Evolutionary conservation across 2,113 vertebrate genomes (phyloP), one percentile per base, ranked within the genome.

Genomic region (Microcebus tavaratra): DNA sequence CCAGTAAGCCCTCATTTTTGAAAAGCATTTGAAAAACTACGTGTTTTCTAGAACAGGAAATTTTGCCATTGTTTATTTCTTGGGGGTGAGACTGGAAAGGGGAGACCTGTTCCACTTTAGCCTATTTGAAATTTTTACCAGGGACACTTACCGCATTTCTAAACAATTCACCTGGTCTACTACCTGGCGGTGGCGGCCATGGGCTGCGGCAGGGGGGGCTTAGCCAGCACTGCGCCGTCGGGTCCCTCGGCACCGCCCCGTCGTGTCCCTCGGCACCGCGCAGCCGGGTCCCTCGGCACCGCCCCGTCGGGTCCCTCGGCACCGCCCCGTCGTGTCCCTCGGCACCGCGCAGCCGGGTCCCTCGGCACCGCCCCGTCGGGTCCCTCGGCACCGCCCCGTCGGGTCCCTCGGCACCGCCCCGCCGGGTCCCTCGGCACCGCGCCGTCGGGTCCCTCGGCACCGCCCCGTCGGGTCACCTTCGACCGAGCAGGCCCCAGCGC

Each of bases 111-210:
- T 78, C 75, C 55, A 13, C n/a, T 55, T 53, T 31, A 73, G 70
- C 61, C 6, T 53, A 4, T n/a, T 67, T 55, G 42, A 79, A 72
- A 29, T 42, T 42, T 27, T 93, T 75, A 27, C 61, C 36, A 2
- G 0, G 21, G 20, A 1, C 42, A 31, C 21, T 3, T 21, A 23
- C 2, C 15, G 12, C 25, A 72, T 85, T 59, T 18, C 12, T 27
- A 50, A 48, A 50, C 13, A n/a, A 39, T 83, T 82, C 9, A 1
- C 81, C 68, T 27, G 0, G 17, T 1, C 18, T 70, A 6, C 50
- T 18, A 27, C 3, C 1, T 0, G 31, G 31, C 3, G 2, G 25
- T 0, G 3, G 42, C 23, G 4, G 23, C 27, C 7, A 2, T 12
- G 72, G 42, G 53, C 75, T 42, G 5, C 12, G 21, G 14, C 57